Base-by-base conservation (phyloP, 2,888 invertebrate genomes). In the Sarcophaga carnaria region DNA sequence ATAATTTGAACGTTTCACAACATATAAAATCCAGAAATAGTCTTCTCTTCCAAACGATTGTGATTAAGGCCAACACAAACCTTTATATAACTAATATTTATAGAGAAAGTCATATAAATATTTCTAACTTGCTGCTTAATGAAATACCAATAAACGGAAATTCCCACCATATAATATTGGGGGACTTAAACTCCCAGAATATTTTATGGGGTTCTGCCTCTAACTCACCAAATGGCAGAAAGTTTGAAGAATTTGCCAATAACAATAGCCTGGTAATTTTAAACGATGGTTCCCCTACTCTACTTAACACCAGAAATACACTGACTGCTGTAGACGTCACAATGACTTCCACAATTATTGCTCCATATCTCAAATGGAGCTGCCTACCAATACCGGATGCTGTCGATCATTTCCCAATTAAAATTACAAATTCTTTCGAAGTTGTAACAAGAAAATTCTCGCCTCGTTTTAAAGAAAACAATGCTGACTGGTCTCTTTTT, bases 401-500 rank as follows among this genome's bases (percentile, higher is more conserved):
- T 45, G 76, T 37, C 4, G 63, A 76, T 59, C 77, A 67, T 5
- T 77, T 67, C 45, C 77, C 77, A 20, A 67, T 77, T 67, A 67
- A 59, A 47, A 67, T 67, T 22, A 67, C 77, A 6, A 77, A 67
- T 12, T 45, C 22, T 8, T 11, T 76, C 2, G 54, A 22, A 12
- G 59, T 27, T 27, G 27, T 27, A 6, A 27, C 27, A 27, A 27
- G 4, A 20, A 66, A 66, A n/a, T 76, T 76, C 25, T 45, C 66
- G 12, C 54, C 76, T 3, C 66, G 66, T 17, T 74, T 66, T n/a
- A 4, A 47, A 4, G 25, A 76, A 10, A 25, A 14, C 27, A 17
- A 66, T 17, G 74, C 63, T n/a, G 47, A 74, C 37, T 80, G 74
- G 63, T 6, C 22, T 25, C 25, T 70, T 22, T 63, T 62, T 17